Evolutionary conservation across 2,113 vertebrate species (phyloP).

Genomic region (Pelmatolapia mariae): DNA sequence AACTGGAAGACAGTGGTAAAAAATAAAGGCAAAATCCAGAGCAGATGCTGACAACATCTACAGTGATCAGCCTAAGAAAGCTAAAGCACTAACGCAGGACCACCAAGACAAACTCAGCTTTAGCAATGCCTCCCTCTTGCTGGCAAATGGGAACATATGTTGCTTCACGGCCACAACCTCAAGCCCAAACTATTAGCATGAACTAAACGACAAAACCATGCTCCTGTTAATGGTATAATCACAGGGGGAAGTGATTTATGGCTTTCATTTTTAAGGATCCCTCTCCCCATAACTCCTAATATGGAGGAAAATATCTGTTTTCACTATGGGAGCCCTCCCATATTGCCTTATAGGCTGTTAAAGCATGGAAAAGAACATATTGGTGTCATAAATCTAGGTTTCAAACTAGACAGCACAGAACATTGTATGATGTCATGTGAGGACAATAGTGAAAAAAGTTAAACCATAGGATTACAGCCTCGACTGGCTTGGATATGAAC

Average conservation of each 20-base stretch:
- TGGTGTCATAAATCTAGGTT: conserved; percentile 77
- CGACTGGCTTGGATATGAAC: conserved; percentile 49
- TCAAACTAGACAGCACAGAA: conserved; percentile 63
- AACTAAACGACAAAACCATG: conserved; percentile 74
- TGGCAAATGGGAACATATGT: conserved; percentile 29
- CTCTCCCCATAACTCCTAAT: conserved; percentile 72
- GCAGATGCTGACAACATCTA: conserved; percentile 71
- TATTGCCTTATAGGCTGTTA: conserved; percentile 69
- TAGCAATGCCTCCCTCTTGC: conserved; percentile 31
- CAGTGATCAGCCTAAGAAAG: conserved; percentile 31
- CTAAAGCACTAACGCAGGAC: conserved; percentile 24
- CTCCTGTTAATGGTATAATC: conserved; percentile 75
- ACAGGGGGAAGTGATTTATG: conserved; percentile 71
- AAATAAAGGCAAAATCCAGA: conserved; percentile 40
- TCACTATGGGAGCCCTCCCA: conserved; percentile 64
- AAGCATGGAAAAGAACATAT: conserved; percentile 75
- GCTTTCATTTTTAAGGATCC: conserved; percentile 74
- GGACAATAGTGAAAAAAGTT: conserved; percentile 50
- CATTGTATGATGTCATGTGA: conserved; percentile 44
- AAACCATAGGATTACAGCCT: conserved; percentile 49
- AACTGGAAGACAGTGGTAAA: conserved; percentile 59
- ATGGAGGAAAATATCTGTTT: conserved; percentile 74
- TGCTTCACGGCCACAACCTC: conserved; percentile 56
- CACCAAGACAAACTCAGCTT: conserved; percentile 45
- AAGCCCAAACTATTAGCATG: conserved; percentile 68